Conservation (phyloP, 2,797 vertebrate genomes). For the Pipistrellus pygmaeus region DNA sequence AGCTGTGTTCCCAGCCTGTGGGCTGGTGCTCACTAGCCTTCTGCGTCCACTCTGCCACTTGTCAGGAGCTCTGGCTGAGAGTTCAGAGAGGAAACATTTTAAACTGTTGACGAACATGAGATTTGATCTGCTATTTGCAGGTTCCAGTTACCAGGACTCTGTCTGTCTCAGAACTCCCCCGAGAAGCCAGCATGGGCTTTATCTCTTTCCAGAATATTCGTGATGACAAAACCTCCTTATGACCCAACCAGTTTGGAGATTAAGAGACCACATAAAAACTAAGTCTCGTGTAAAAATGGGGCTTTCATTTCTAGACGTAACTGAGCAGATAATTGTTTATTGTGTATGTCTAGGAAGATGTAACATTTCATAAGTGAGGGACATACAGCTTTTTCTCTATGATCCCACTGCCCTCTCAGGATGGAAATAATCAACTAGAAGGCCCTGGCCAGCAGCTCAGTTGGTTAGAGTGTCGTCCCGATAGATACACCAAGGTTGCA, state of each 20-base stretch:
- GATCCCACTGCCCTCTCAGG: neutral
- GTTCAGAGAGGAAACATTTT: neutral
- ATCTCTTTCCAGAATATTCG: slow-evolving; percentile 33
- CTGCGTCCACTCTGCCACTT: slow-evolving; percentile 27
- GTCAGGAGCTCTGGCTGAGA: neutral
- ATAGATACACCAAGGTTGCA: neutral
- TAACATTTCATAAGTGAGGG: neutral
- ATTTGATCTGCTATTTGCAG: neutral
- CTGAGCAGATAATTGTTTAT: neutral
- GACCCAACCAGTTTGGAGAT: slow-evolving; percentile 4
- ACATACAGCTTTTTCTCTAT: neutral
- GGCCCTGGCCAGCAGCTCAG: neutral
- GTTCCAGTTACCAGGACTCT: neutral
- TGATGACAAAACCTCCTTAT: slow-evolving; percentile 23
- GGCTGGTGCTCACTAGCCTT: neutral
- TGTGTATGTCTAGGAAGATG: slow-evolving; percentile 4
- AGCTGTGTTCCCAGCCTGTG: neutral
- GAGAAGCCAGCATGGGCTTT: neutral
- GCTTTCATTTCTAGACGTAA: slow-evolving; percentile 5
- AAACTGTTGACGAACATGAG: slow-evolving; percentile 24
- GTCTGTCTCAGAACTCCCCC: neutral
- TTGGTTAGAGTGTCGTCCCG: neutral
- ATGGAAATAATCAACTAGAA: neutral
- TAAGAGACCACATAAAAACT: neutral
- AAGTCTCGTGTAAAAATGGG: neutral